phyloP scores from a whole-genome alignment of 2,888 invertebrate species.

The Tachina lurida region DNA sequence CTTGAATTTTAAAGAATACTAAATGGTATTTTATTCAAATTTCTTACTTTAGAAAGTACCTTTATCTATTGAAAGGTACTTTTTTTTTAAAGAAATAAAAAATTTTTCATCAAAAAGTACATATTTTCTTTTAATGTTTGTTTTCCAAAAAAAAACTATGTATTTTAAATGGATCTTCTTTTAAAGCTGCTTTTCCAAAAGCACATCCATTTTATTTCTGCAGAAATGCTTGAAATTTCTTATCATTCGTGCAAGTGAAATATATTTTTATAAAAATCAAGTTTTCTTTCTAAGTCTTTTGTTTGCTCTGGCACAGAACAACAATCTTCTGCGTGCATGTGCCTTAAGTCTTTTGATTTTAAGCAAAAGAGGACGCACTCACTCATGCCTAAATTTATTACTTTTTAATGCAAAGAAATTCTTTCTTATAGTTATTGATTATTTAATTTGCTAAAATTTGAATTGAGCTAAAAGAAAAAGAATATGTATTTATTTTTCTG shows the following conservation, averaged over 20 bases:
- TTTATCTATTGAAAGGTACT: not conserved
- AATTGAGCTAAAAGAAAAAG: not conserved
- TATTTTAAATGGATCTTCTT: not conserved
- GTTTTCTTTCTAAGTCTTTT: constrained; percentile 38
- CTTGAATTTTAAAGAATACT: too few species aligned
- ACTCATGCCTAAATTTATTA: not conserved
- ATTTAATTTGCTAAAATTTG: constrained; percentile 23
- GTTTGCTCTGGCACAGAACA: not conserved
- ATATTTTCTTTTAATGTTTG: too few species aligned
- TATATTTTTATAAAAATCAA: not conserved
- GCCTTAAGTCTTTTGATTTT: constrained; percentile 29
- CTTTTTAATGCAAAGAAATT: constrained; percentile 5
- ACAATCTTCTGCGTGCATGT: not conserved
- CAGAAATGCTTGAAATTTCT: not conserved
- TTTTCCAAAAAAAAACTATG: too few species aligned
- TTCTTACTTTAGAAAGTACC: not conserved
- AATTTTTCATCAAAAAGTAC: too few species aligned
- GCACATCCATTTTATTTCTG: not conserved
- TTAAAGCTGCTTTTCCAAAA: not conserved
- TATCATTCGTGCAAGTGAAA: too few species aligned
- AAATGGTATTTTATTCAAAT: too few species aligned
- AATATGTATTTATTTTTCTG: not conserved
- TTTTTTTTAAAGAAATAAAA: not conserved
- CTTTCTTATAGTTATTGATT: constrained; percentile 20
- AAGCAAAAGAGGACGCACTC: not conserved